Evolutionary conservation across 2,113 vertebrate species (phyloP).

Genomic region (Campylorhamphus procurvoides): DNA sequence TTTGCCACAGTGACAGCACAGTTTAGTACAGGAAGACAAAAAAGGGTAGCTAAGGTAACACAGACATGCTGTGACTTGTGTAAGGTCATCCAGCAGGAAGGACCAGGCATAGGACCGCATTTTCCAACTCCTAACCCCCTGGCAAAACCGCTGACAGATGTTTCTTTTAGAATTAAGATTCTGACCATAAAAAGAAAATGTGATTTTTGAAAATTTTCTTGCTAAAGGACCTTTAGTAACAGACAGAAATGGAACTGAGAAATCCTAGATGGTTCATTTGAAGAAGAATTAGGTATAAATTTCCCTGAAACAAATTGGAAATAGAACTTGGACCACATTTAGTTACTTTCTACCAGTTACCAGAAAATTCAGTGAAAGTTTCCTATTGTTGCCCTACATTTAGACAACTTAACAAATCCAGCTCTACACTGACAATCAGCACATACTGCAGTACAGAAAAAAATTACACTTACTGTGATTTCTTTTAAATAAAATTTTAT

Average conservation of each 20-base stretch:
- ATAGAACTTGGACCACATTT: background rate
- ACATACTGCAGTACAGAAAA: background rate
- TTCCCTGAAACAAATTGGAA: background rate
- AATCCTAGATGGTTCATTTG: background rate
- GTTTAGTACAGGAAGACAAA: background rate
- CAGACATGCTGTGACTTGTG: background rate
- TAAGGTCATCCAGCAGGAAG: background rate
- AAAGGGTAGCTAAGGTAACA: constrained; percentile 4
- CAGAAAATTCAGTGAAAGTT: background rate
- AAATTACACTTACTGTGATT: background rate
- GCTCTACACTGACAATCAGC: background rate
- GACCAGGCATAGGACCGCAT: background rate
- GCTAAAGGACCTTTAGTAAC: background rate
- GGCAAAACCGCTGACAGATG: background rate
- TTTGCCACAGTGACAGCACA: background rate
- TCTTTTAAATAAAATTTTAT: background rate
- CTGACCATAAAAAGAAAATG: background rate
- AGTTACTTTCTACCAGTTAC: background rate
- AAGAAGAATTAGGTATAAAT: background rate
- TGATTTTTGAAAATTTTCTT: background rate
- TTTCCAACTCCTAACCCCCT: background rate
- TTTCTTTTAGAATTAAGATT: background rate
- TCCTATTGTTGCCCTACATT: background rate
- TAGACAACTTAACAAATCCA: background rate
- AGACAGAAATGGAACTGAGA: background rate